Conservation (phyloP, 2,113 vertebrate genomes). For the Mugil cephalus region DNA sequence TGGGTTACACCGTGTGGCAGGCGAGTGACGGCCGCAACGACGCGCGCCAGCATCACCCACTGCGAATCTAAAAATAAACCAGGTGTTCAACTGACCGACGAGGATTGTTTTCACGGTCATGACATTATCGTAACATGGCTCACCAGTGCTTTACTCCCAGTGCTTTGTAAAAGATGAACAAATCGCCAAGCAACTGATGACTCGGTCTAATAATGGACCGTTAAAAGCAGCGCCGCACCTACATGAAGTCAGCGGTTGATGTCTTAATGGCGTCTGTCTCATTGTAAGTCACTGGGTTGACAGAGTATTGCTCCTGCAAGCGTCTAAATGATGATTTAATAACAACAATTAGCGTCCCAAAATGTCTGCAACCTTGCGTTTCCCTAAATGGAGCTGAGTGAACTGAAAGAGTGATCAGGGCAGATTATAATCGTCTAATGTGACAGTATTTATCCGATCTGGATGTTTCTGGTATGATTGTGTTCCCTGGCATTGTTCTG, state of each 20-base stretch:
- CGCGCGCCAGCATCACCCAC: constrained; percentile 35
- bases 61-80: constrained; percentile 44
- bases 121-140: constrained; percentile 13
- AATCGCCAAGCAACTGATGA: constrained; percentile 30
- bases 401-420: neutral
- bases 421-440: constrained; percentile 28
- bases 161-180: constrained; percentile 32
- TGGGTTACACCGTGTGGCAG: constrained; percentile 27
- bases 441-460: constrained; percentile 3
- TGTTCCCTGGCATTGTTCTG: constrained; percentile 31
- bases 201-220: constrained; percentile 29
- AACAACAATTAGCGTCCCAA: constrained; percentile 36
- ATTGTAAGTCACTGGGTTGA: neutral
- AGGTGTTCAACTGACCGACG: constrained; percentile 37
- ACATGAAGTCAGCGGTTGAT: constrained; percentile 28
- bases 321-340: constrained; percentile 40
- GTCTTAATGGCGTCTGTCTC: constrained; percentile 29
- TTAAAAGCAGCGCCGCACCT: constrained; percentile 29
- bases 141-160: constrained; percentile 1
- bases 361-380: constrained; percentile 16
- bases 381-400: constrained; percentile 6
- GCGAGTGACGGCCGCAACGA: constrained; percentile 12
- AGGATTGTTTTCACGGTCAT: constrained; percentile 19
- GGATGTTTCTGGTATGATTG: constrained; percentile 7
- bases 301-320: constrained; percentile 8